These are phyloP conservation scores for Loxodonta africana DNA, from an alignment of 2,113 vertebrate genomes.

Conservation along the genomic window DNA sequence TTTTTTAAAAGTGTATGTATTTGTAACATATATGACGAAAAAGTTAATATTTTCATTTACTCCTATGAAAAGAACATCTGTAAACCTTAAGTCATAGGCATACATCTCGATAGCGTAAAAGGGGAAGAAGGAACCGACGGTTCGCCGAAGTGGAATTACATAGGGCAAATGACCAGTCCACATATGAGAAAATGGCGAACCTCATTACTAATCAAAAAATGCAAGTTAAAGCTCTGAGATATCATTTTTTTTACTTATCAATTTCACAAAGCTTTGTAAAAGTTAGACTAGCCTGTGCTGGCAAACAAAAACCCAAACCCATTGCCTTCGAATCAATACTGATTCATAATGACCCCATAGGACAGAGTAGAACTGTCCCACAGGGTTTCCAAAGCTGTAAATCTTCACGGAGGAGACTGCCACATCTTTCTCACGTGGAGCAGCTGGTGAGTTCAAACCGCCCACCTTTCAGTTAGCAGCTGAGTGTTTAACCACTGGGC, in stretches of 20 bases:
- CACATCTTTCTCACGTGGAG: too few species aligned
- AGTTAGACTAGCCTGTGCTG: background rate
- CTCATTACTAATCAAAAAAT: background rate
- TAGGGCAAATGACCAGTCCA: background rate
- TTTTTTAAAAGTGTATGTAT: background rate
- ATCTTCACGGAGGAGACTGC: too few species aligned
- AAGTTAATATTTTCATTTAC: background rate
- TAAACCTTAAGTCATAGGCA: background rate
- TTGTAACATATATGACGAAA: constrained; percentile 21
- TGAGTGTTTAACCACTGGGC: too few species aligned
- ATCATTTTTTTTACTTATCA: background rate
- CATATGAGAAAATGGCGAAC: background rate
- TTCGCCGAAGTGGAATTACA: background rate
- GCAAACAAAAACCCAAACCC: background rate
- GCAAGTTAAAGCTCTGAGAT: constrained; percentile 17
- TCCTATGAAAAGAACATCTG: background rate
- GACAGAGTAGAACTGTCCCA: too few species aligned
- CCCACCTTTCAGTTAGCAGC: too few species aligned
- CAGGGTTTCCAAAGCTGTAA: too few species aligned
- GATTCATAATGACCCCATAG: too few species aligned
- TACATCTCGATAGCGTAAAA: background rate
- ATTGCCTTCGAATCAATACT: too few species aligned
- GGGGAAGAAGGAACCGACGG: background rate
- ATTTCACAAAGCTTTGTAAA: constrained; percentile 45
- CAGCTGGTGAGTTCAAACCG: too few species aligned